Base-by-base conservation (phyloP, 2,797 vertebrate species). In the Labroides dimidiatus region DNA sequence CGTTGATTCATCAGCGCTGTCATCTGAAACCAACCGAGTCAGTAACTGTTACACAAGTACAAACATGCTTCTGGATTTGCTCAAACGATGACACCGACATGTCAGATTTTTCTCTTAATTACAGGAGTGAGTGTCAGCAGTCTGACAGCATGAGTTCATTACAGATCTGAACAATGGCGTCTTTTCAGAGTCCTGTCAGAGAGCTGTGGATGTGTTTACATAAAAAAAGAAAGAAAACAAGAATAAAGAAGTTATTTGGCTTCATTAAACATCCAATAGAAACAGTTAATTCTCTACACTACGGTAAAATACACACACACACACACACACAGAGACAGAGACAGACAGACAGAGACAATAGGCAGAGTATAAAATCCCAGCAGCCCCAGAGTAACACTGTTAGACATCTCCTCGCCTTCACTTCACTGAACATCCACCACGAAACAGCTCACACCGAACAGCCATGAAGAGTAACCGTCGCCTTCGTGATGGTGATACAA, bases 391-490 rank as follows among this genome's bases (percentile, higher is more conserved):
- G 37, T 21, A 59, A 65, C 65, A 69, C 55, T 41, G 27, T 58
- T 41, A 48, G 52, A 56, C 27, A 30, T 68, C 23, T 24, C 41
- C 50, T 57, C 33, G 27, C 42, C 21, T 33, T 36, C 21, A 49
- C 55, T 53, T 41, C 45, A 58, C 47, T 12, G 37, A 27, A 54
- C 7, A 20, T 55, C 27, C 61, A 27, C 47, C 39, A 43, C 44
- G 33, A 12, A 51, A 66, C 60, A 64, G 52, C 57, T 50, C 41
- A 68, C 42, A 50, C 48, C 27, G 2, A 59, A 69, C 55, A 61
- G 45, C 10, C 4, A 42, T 16, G 12, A 36, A 3, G n/a, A 50
- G 15, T 15, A 4, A 64, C n/a, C 48, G 15, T 12, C 30, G 30
- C 7, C 30, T 33, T 7, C 30, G 20, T n/a, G 8, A n/a, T 20